These are phyloP conservation scores for Laupala kohalensis DNA, from an alignment of 1,140 invertebrate genomes.

Conservation along the genomic window DNA sequence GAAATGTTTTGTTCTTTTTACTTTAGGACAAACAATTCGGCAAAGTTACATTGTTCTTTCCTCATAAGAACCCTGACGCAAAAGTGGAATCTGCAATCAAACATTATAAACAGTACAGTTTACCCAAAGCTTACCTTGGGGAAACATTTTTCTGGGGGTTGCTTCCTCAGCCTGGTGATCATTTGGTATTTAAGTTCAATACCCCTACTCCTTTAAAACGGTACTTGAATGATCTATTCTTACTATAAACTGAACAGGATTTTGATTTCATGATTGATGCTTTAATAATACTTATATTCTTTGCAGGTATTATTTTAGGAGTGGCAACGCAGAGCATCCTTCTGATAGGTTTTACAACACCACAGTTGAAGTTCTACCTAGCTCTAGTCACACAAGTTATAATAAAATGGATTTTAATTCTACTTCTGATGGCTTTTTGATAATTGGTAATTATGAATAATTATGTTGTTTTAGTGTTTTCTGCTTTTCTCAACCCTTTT, in stretches of 20 bases:
- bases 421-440: constrained; percentile 55
- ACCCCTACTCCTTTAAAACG: constrained; percentile 60
- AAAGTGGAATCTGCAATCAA: constrained; percentile 62
- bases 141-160: constrained; percentile 88
- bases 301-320: constrained; percentile 70
- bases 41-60: constrained; percentile 66
- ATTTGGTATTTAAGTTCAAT: constrained; percentile 67
- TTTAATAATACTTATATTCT: constrained; percentile 4
- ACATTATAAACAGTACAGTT: constrained; percentile 68
- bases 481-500: no score
- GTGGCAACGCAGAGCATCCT: constrained; percentile 83
- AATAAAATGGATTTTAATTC: constrained; percentile 35
- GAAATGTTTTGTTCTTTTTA: constrained; percentile 16
- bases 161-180: constrained; percentile 69
- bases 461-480: no score
- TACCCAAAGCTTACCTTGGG: constrained; percentile 74
- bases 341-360: constrained; percentile 85
- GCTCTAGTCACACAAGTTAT: constrained; percentile 10
- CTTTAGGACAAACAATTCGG: constrained; percentile 83
- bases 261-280: neutral
- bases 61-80: constrained; percentile 71
- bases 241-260: neutral
- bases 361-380: constrained; percentile 66
- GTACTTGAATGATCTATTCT: constrained; percentile 37
- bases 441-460: constrained; percentile 58